phyloP scores from a whole-genome alignment of 2,797 vertebrate genomes.

The Centroberyx gerrardi region DNA sequence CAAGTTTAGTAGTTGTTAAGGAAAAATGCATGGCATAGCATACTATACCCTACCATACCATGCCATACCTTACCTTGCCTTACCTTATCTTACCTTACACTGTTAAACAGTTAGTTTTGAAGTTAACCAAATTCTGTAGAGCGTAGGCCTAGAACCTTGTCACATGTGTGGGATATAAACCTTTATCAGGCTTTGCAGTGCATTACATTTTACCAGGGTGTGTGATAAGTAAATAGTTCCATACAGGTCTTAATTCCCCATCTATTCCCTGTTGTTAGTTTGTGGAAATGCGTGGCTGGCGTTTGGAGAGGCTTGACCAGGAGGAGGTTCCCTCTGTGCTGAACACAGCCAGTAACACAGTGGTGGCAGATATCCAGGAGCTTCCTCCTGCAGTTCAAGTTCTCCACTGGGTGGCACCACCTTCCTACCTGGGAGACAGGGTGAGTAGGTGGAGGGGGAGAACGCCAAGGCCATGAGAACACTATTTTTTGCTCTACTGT shows the following conservation, averaged over 20 bases:
- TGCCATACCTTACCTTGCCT: neutral
- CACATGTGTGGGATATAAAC: neutral
- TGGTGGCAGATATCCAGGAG: slow-evolving; percentile 95
- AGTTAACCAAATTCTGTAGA: neutral
- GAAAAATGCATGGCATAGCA: neutral
- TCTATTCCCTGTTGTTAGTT: slow-evolving; percentile 80
- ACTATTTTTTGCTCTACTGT: too few species aligned
- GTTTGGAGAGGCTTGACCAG: slow-evolving; percentile 83
- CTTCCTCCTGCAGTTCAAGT: slow-evolving; percentile 83
- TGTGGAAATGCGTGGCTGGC: slow-evolving; percentile 92
- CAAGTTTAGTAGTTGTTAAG: slow-evolving; percentile 9
- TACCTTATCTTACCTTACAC: neutral
- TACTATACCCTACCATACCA: neutral
- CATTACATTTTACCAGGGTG: neutral
- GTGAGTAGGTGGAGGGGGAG: slow-evolving; percentile 74
- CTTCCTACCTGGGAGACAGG: slow-evolving; percentile 91
- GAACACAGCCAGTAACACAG: slow-evolving; percentile 90
- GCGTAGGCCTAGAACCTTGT: neutral
- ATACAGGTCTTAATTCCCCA: neutral
- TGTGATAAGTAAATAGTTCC: neutral
- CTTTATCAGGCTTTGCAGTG: neutral
- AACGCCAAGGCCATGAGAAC: neutral
- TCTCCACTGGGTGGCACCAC: slow-evolving; percentile 92
- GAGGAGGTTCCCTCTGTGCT: slow-evolving; percentile 86
- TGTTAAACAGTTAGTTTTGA: neutral